Evolutionary conservation across 2,113 vertebrate genomes (phyloP).

Genomic region (Nestor notabilis): DNA sequence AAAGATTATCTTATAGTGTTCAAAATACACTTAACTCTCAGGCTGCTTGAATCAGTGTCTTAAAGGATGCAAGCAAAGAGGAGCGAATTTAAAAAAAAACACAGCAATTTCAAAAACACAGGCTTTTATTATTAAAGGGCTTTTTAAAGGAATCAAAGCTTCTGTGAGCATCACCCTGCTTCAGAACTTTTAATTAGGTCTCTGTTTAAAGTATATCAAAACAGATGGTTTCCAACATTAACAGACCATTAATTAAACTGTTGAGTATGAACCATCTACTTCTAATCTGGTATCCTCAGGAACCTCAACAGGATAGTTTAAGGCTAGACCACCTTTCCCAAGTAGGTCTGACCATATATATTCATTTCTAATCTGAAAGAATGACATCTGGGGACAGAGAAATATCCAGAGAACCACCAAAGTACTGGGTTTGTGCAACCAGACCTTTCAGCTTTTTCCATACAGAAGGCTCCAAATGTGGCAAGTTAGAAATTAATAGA

Average conservation of each 20-base stretch:
- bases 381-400: not conserved
- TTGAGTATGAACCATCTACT: not conserved
- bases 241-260: not conserved
- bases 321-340: not conserved
- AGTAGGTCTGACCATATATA: fast-evolving
- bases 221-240: not conserved
- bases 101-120: not conserved
- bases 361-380: not conserved
- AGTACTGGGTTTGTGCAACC: fast-evolving
- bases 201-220: not conserved
- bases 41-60: not conserved
- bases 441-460: not conserved
- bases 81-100: not conserved
- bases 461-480: not conserved
- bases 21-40: not conserved
- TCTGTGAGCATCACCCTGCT: not conserved
- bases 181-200: not conserved
- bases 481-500: not conserved
- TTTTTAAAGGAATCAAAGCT: not conserved
- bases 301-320: not conserved
- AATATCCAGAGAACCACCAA: not conserved
- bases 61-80: not conserved
- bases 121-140: not conserved
- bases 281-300: not conserved
- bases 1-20: not conserved